Evolutionary conservation across 2,888 invertebrate genomes (phyloP), one percentile per base, ranked within the genome.

Genomic region (Anodontia alba): DNA sequence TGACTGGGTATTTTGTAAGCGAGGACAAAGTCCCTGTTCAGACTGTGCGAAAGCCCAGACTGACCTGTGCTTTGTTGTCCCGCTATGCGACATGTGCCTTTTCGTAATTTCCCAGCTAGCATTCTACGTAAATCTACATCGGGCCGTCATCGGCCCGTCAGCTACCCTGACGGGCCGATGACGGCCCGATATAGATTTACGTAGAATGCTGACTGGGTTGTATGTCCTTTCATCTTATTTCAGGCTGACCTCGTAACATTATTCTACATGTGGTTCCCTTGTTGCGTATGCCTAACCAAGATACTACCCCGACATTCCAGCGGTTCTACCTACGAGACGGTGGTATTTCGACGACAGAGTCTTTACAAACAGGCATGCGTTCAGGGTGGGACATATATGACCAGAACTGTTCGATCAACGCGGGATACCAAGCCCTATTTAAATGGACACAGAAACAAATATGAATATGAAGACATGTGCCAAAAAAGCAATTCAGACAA

Each of bases 181-280:
- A n/a, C n/a, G n/a, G n/a, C n/a, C n/a, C n/a, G n/a, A n/a, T n/a
- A n/a, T n/a, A n/a, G n/a, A n/a, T n/a, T n/a, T n/a, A n/a, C n/a
- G n/a, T n/a, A n/a, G n/a, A n/a, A n/a, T n/a, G n/a, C n/a, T n/a
- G n/a, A n/a, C n/a, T n/a, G n/a, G n/a, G n/a, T n/a, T n/a, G n/a
- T n/a, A n/a, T n/a, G n/a, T n/a, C n/a, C n/a, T n/a, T n/a, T n/a
- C n/a, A n/a, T n/a, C n/a, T 46, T 46, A 46, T 42, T 85, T 33
- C 89, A 92, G 92, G 88, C 89, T 20, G 92, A 92, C 72, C 76
- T 92, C 46, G 88, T 90, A 10, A 84, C 88, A 23, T 71, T 91
- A 46, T 90, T 89, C 71, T 90, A 90, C 79, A 82, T 90, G 82
- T 89, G 90, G 84, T 91, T 90, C 81, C 92, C 92, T 2, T 92